Evolutionary conservation across 2,113 vertebrate genomes (phyloP).

Genomic region (Malurus cyaneus): DNA sequence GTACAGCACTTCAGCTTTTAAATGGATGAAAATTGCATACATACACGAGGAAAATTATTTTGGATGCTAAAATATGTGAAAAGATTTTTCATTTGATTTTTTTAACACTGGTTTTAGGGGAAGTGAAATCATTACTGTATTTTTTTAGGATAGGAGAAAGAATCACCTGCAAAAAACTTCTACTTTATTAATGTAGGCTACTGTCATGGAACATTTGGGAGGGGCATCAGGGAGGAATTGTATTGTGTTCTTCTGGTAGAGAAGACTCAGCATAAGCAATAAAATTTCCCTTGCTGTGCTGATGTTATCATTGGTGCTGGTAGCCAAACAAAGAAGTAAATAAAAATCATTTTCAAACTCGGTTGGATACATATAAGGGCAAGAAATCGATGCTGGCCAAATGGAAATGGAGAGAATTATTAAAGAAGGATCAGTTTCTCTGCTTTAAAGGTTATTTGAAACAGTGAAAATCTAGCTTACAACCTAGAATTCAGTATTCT

Average conservation of each 20-base stretch:
- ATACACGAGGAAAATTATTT: neutral
- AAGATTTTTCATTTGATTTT: neutral
- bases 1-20: neutral
- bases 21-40: neutral
- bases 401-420: neutral
- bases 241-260: neutral
- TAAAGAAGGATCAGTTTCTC: neutral
- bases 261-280: neutral
- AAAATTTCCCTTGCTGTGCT: neutral
- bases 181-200: neutral
- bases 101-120: neutral
- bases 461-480: neutral
- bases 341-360: constrained; percentile 31
- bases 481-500: neutral
- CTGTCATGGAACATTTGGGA: neutral
- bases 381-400: constrained; percentile 14
- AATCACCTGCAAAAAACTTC: neutral
- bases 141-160: neutral
- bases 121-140: neutral
- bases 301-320: neutral
- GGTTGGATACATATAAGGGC: neutral
- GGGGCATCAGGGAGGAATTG: neutral
- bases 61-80: neutral
- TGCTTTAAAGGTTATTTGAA: constrained; percentile 9
- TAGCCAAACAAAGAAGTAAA: neutral